These are phyloP conservation scores for Drosophila falleni DNA, from an alignment of 2,888 invertebrate genomes.

Conservation along the genomic window DNA sequence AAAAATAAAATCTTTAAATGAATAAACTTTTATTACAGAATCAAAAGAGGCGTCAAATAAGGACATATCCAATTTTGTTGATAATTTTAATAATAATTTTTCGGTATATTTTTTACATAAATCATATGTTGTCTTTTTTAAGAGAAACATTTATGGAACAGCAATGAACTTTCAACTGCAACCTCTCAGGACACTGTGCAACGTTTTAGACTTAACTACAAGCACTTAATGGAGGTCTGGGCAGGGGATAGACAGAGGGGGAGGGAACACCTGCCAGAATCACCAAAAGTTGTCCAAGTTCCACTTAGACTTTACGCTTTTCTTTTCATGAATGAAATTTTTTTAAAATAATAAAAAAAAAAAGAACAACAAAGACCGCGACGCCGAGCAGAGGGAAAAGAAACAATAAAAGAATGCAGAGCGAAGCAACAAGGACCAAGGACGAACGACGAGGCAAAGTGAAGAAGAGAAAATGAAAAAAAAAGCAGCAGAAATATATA, in stretches of 20 bases:
- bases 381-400: constrained; percentile 45
- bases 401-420: constrained; percentile 77
- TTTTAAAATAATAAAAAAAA: constrained; percentile 40
- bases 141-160: too few relatives aligned
- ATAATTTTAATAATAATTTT: too few relatives aligned
- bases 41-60: too few relatives aligned
- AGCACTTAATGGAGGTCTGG: constrained; percentile 22
- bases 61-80: too few relatives aligned
- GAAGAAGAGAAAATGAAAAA: constrained; percentile 27
- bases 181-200: constrained; percentile 33
- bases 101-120: too few relatives aligned
- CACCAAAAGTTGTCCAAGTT: constrained; percentile 80
- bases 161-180: too few relatives aligned
- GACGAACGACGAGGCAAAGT: constrained; percentile 53
- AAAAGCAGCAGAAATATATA: constrained; percentile 21
- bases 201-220: constrained; percentile 47
- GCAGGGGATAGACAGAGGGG: not conserved
- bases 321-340: constrained; percentile 77
- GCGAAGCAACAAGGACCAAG: constrained; percentile 41
- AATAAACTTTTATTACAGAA: too few relatives aligned
- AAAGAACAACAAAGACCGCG: constrained; percentile 40
- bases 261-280: constrained; percentile 24
- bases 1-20: too few relatives aligned
- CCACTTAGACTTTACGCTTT: constrained; percentile 54
- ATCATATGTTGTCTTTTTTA: too few relatives aligned